Evolutionary conservation across 2,888 invertebrate genomes (phyloP).

Genomic region (Pecten maximus): DNA sequence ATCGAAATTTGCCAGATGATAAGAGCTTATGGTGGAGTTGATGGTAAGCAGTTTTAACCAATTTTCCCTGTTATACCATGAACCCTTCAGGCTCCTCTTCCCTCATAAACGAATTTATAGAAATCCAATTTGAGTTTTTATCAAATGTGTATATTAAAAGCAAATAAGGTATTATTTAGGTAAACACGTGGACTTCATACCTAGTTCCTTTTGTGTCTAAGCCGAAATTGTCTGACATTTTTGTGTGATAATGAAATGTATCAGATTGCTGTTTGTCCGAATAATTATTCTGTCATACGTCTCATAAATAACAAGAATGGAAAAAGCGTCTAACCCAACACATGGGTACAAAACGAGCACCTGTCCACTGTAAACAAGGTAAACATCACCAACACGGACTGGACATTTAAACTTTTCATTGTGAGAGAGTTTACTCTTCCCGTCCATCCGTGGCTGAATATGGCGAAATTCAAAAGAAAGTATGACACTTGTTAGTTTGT

Average conservation of each 20-base stretch:
- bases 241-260: constrained; percentile 35
- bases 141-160: constrained; percentile 32
- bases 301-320: constrained; percentile 16
- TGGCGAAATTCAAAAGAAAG: constrained; percentile 22
- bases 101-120: constrained; percentile 4
- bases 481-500: constrained; percentile 11
- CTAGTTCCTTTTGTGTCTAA: neutral
- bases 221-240: neutral
- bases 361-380: neutral
- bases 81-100: neutral
- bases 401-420: constrained; percentile 31
- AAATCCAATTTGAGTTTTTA: constrained; percentile 30
- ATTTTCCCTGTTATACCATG: neutral
- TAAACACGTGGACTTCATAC: neutral
- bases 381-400: neutral
- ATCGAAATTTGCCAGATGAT: neutral
- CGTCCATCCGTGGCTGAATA: constrained; percentile 17
- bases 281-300: constrained; percentile 32
- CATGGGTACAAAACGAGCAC: constrained; percentile 17
- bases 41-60: neutral
- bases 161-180: constrained; percentile 23
- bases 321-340: neutral
- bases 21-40: too few relatives aligned
- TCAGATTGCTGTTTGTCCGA: constrained; percentile 28
- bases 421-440: constrained; percentile 20